A percentile compares a stretch with the other conserved stretches of the same genome.
Conservation (phyloP, 1,140 invertebrate genomes). For the Drosophila ananassae region DNA sequence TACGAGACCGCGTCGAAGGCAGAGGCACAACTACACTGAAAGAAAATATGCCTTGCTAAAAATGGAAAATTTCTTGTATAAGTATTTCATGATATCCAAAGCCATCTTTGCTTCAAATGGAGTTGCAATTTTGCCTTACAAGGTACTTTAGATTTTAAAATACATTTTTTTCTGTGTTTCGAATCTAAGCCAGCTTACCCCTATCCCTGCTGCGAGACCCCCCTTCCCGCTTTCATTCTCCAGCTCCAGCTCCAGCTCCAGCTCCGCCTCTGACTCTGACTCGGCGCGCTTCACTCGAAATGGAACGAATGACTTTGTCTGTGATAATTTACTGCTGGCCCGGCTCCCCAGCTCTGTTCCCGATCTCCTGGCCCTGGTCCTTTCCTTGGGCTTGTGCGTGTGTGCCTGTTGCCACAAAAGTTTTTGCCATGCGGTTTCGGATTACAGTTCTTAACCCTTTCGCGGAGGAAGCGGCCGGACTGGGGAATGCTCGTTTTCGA, state of each 20-base stretch:
- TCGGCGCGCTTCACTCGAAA: slow-evolving; percentile 71
- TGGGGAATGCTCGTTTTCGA: slow-evolving; percentile 32
- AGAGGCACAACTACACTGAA: slow-evolving; percentile 13
- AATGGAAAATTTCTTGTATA: neutral
- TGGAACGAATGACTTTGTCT: slow-evolving; percentile 83
- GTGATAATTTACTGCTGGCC: slow-evolving; percentile 73
- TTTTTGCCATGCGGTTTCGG: slow-evolving; percentile 72
- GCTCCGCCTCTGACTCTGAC: slow-evolving; percentile 17
- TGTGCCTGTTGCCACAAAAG: slow-evolving; percentile 44
- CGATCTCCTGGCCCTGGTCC: slow-evolving; percentile 24
- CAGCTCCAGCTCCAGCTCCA: slow-evolving; percentile 1
- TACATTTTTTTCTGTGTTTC: slow-evolving; percentile 9
- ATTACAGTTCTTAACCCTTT: slow-evolving; percentile 65
- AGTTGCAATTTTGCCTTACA: neutral
- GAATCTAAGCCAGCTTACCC: slow-evolving; percentile 17
- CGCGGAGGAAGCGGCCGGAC: slow-evolving; percentile 21
- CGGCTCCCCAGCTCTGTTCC: slow-evolving; percentile 12
- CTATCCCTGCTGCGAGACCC: slow-evolving; percentile 4
- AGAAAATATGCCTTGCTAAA: neutral
- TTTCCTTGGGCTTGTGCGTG: neutral
- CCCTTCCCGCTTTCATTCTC: neutral
- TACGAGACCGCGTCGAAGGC: slow-evolving; percentile 63
- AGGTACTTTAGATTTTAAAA: neutral
- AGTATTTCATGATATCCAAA: too few species aligned
- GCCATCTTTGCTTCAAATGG: neutral